These are phyloP conservation scores for Speoplatyrhinus poulsoni DNA, from an alignment of 2,113 vertebrate genomes.

Conservation along the genomic window DNA sequence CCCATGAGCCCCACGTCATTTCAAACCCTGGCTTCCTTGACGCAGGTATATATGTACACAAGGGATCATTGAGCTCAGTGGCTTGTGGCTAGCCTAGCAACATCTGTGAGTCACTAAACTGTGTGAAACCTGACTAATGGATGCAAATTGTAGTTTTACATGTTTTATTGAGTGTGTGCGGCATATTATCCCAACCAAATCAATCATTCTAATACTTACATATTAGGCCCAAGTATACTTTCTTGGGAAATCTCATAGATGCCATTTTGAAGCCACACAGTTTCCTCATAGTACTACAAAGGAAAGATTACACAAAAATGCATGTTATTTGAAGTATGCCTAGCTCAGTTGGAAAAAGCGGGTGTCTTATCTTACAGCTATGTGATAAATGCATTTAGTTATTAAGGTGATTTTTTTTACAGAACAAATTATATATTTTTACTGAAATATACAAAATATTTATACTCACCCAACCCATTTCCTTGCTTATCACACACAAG, in stretches of 20 bases:
- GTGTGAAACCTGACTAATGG: neutral
- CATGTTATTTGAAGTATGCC: neutral
- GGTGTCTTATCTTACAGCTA: neutral
- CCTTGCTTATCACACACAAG: neutral
- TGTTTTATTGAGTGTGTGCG: neutral
- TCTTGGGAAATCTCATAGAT: conserved; percentile 1
- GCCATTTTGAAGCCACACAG: conserved; percentile 12
- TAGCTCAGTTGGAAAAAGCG: neutral
- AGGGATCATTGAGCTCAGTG: neutral
- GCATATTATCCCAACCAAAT: neutral
- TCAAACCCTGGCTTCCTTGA: conserved; percentile 56
- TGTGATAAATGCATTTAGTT: neutral
- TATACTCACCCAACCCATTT: neutral
- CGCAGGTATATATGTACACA: conserved; percentile 71
- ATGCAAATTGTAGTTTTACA: neutral
- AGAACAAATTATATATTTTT: neutral
- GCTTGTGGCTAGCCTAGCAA: neutral
- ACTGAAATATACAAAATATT: neutral
- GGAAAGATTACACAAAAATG: conserved; percentile 7
- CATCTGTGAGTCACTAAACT: neutral
- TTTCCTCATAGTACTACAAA: conserved; percentile 37
- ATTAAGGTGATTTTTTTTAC: neutral
- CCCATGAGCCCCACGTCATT: conserved; percentile 43
- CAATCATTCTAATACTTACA: neutral
- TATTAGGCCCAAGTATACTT: no score